phyloP scores from a whole-genome alignment of 2,113 vertebrate species.

The Hiodon alosoides region DNA sequence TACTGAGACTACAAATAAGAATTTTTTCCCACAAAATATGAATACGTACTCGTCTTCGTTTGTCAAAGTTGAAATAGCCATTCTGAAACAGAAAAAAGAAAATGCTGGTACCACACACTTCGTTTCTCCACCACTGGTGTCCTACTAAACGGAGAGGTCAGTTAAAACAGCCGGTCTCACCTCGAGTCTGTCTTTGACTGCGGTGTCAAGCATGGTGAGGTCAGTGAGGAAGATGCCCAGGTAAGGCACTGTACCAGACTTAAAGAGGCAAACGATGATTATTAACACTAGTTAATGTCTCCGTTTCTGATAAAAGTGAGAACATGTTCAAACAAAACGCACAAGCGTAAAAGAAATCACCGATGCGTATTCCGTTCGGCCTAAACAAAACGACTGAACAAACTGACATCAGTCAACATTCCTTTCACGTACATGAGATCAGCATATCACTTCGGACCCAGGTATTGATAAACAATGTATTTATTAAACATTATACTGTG shows the following conservation, averaged over 20 bases:
- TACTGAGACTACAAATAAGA: not conserved
- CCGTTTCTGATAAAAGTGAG: conserved; percentile 1
- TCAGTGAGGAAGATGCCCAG: conserved; percentile 85
- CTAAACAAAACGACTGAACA: no score
- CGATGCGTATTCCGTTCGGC: no score
- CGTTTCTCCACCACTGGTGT: not conserved
- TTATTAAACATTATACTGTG: no score
- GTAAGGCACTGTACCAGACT: conserved; percentile 75
- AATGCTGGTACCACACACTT: conserved; percentile 14
- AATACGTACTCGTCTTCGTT: conserved; percentile 74
- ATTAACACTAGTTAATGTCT: not conserved
- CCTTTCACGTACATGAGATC: no score
- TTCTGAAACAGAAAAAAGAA: conserved; percentile 61
- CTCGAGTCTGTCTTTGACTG: conserved; percentile 77
- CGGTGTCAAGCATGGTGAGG: conserved; percentile 83
- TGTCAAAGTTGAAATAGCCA: conserved; percentile 88
- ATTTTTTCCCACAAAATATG: not conserved
- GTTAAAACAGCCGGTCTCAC: conserved; percentile 48
- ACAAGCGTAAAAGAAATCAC: no score
- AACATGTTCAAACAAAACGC: not conserved
- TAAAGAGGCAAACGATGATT: conserved; percentile 8
- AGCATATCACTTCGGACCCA: no score
- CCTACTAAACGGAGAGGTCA: not conserved
- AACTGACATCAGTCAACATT: no score
- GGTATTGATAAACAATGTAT: no score